phyloP scores from a whole-genome alignment of 2,888 invertebrate genomes.

The Drosophila sordidapex region DNA sequence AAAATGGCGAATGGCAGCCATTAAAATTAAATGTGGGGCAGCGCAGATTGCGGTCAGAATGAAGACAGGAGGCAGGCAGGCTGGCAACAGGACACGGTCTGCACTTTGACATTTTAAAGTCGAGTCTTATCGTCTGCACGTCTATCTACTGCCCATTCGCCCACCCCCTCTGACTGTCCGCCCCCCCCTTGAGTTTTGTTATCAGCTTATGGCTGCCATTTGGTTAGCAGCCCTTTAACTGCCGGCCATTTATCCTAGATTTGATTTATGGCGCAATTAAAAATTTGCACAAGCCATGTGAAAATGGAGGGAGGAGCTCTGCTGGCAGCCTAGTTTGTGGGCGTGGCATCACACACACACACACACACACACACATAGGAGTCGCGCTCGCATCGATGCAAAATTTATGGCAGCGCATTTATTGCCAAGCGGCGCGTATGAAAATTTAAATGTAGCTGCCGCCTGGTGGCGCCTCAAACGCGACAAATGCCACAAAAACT shows the following conservation, averaged over 20 bases:
- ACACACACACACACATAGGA: constrained; percentile 29
- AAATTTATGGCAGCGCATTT: constrained; percentile 76
- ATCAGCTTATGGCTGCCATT: constrained; percentile 80
- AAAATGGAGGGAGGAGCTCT: neutral
- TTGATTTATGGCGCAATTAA: constrained; percentile 77
- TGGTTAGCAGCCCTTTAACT: constrained; percentile 80
- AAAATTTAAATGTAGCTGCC: constrained; percentile 67
- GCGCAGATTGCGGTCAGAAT: constrained; percentile 38
- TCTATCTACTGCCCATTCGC: constrained; percentile 5
- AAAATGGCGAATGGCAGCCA: constrained; percentile 39
- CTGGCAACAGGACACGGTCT: constrained; percentile 30
- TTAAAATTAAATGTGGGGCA: constrained; percentile 68
- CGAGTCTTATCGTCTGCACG: constrained; percentile 58
- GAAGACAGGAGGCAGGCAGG: neutral
- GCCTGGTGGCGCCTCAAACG: constrained; percentile 41
- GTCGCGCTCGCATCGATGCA: constrained; percentile 55
- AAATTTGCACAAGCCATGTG: constrained; percentile 56
- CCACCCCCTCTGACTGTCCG: neutral
- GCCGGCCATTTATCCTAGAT: constrained; percentile 76
- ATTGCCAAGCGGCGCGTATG: constrained; percentile 60
- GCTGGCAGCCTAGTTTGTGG: constrained; percentile 1
- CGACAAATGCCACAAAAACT: constrained; percentile 19
- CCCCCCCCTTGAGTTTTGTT: constrained; percentile 36
- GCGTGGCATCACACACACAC: constrained; percentile 12
- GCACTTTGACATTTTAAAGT: constrained; percentile 74